Evolutionary conservation across 2,888 invertebrate genomes (phyloP), one percentile per base, ranked within the genome.

Genomic region (Epistrophella euchroma): DNA sequence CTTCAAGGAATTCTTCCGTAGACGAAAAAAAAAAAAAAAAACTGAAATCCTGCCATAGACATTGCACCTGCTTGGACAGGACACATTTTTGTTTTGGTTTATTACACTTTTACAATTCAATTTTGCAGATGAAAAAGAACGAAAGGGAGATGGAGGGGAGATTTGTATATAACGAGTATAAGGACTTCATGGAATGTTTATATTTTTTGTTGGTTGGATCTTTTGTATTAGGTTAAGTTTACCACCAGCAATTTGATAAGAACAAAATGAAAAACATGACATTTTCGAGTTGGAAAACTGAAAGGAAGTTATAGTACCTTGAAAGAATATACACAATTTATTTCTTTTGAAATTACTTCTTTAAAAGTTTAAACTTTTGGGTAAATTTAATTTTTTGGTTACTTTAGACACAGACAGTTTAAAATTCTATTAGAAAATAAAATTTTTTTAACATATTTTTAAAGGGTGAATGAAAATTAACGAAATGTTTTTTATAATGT

Each of bases 41-140:
- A 32, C n/a, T 19, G 37, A 37, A 62, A 62, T 74, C 37, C 58
- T 47, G 72, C 35, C 58, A 40, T 40, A 81, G 40, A 71, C 75
- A 71, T 81, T 75, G 62, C 81, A 81, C 80, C 68, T 80, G 70
- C 32, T 70, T 75, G 74, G 80, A 70, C 74, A 62, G 62, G 75
- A 71, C 62, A 71, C 52, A 71, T 77, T 71, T 71, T 77, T 70
- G 64, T 74, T 74, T 74, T 55, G 43, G 40, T 64, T 64, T 64
- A 66, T 71, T 64, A 71, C 25, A 45, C 52, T 43, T 56, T 78
- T 64, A 35, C 70, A 75, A 81, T 75, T 81, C 70, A 81, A 81
- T 81, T 81, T 70, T 35, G 28, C 19, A 52, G 60, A 60, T 40
- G 60, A 19, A 37, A 40, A 40, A 60, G 25, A 52, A 52, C 19